A percentile compares a stretch with the other conserved stretches of the same genome.
These are phyloP conservation scores for Drosophila obscura DNA, from an alignment of 1,140 invertebrate genomes.

Conservation along the genomic window DNA sequence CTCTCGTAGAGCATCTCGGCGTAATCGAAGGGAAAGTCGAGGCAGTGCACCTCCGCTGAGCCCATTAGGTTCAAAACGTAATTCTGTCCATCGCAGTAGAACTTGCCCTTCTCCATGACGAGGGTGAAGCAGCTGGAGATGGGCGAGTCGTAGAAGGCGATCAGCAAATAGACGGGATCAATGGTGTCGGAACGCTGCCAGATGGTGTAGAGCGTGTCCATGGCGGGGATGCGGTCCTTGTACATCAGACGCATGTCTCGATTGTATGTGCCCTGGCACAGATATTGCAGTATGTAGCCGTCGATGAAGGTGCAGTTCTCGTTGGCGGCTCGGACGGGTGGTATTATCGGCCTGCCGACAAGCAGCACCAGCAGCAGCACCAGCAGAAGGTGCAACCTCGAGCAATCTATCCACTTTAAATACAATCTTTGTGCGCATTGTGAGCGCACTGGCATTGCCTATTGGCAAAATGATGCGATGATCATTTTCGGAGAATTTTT, in stretches of 20 bases:
- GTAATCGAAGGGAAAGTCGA: slow-evolving; percentile 59
- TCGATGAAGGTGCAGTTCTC: slow-evolving; percentile 59
- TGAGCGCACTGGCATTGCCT: slow-evolving; percentile 73
- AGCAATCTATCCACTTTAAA: slow-evolving; percentile 56
- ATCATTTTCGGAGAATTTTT: slow-evolving; percentile 70
- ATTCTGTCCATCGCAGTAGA: slow-evolving; percentile 59
- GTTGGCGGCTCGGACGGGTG: neutral
- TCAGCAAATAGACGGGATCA: slow-evolving; percentile 37
- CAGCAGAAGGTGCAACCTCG: slow-evolving; percentile 22
- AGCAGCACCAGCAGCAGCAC: slow-evolving; percentile 36
- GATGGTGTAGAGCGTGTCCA: slow-evolving; percentile 53
- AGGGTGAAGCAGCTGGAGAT: slow-evolving; percentile 53
- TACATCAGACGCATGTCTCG: slow-evolving; percentile 29
- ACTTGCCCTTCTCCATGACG: slow-evolving; percentile 30
- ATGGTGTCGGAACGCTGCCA: slow-evolving; percentile 56
- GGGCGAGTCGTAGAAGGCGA: slow-evolving; percentile 63
- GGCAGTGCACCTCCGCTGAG: slow-evolving; percentile 32
- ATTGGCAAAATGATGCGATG: slow-evolving; percentile 62
- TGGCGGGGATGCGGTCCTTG: slow-evolving; percentile 60
- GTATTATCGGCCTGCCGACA: slow-evolving; percentile 3
- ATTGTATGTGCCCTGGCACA: slow-evolving; percentile 53
- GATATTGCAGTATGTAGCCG: slow-evolving; percentile 53
- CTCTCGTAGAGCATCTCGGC: slow-evolving; percentile 36
- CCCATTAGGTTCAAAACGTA: slow-evolving; percentile 18
- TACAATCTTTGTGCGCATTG: slow-evolving; percentile 50